A percentile compares a stretch with the other conserved stretches of the same genome.
Evolutionary conservation across 2,888 invertebrate genomes (phyloP).

Genomic region (Villa cingulata): DNA sequence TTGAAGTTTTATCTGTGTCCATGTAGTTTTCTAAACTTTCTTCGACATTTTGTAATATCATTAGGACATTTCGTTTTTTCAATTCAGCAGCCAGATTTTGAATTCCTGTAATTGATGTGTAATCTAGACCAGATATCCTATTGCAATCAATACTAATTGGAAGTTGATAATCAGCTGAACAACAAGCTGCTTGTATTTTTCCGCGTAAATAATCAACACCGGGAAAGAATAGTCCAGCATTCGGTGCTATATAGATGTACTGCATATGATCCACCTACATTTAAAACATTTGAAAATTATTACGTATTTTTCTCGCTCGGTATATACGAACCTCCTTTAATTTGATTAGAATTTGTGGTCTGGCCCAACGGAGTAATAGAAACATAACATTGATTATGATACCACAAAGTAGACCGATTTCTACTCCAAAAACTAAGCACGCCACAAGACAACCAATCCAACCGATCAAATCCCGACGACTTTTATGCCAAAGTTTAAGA

Average conservation of each 20-base stretch:
- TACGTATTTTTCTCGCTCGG: neutral
- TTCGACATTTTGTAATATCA: constrained; percentile 29
- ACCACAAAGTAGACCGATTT: constrained; percentile 65
- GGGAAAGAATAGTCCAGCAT: constrained; percentile 55
- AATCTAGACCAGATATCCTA: constrained; percentile 51
- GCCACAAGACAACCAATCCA: constrained; percentile 53
- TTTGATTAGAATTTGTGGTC: constrained; percentile 38
- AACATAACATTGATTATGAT: constrained; percentile 48
- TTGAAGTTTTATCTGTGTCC: constrained; percentile 3
- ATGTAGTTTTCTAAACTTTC: constrained; percentile 10
- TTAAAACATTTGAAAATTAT: neutral
- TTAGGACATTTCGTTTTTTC: constrained; percentile 39
- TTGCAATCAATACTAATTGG: constrained; percentile 51
- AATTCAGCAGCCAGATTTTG: constrained; percentile 44
- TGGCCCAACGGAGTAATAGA: constrained; percentile 52
- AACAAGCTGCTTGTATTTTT: constrained; percentile 40
- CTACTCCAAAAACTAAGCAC: constrained; percentile 57
- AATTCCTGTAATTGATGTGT: constrained; percentile 50
- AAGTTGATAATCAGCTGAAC: constrained; percentile 33
- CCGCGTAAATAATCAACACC: constrained; percentile 50
- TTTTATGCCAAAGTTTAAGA: constrained; percentile 41
- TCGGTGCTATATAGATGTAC: constrained; percentile 47
- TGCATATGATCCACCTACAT: constrained; percentile 37
- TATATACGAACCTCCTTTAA: constrained; percentile 22
- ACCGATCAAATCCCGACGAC: constrained; percentile 50